These are phyloP conservation scores for Drosophila aldrichi DNA, from an alignment of 2,888 invertebrate genomes.

Conservation along the genomic window DNA sequence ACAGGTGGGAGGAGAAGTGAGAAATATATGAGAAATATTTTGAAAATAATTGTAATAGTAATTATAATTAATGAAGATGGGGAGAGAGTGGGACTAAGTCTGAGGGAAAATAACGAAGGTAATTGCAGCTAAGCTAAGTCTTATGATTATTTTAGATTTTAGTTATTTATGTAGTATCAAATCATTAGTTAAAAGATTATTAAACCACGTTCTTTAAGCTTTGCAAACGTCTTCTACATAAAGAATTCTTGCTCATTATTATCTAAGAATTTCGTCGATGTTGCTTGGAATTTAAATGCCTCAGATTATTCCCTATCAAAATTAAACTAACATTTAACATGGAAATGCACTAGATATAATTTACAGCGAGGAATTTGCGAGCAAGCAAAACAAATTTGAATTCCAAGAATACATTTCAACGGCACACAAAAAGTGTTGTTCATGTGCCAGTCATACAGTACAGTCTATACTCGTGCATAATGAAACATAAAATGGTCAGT, in stretches of 20 bases:
- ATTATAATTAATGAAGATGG: neutral
- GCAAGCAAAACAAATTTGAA: neutral
- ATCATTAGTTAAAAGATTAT: too few relatives aligned
- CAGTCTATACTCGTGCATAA: constrained; percentile 6
- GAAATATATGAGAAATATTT: neutral
- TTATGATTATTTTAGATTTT: too few relatives aligned
- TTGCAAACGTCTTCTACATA: too few relatives aligned
- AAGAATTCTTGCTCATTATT: neutral
- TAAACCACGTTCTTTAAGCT: neutral
- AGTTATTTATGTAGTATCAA: too few relatives aligned
- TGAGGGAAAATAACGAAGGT: neutral
- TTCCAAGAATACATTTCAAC: neutral
- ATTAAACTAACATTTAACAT: neutral
- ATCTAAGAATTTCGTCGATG: neutral
- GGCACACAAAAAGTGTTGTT: neutral
- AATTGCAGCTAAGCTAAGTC: too few relatives aligned
- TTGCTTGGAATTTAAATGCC: neutral
- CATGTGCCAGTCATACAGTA: neutral
- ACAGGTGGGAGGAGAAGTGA: neutral
- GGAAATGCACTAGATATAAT: constrained; percentile 2
- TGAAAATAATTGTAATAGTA: neutral
- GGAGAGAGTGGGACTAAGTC: neutral
- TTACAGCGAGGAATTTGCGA: neutral
- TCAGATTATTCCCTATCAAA: neutral
- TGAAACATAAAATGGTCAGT: neutral